These are phyloP conservation scores for Ptiloglossa arizonensis DNA, from an alignment of 1,140 invertebrate species.

Conservation along the genomic window DNA sequence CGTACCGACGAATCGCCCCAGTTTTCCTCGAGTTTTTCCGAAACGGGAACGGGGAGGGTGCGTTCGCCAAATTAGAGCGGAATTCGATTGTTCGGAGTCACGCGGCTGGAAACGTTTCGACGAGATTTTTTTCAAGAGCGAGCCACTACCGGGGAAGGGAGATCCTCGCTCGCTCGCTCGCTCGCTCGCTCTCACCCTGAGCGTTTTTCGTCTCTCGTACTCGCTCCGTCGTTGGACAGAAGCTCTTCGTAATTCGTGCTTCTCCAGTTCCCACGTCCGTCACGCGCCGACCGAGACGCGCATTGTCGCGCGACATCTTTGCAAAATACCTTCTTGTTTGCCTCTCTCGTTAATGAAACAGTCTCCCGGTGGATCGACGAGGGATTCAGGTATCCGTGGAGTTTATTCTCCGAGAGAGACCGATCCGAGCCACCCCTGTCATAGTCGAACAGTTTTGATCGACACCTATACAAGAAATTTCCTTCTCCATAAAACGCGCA, in stretches of 20 bases:
- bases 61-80: constrained; percentile 49
- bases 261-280: constrained; percentile 45
- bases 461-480: constrained; percentile 20
- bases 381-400: background rate
- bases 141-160: constrained; percentile 8
- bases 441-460: constrained; percentile 1
- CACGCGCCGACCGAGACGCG: background rate
- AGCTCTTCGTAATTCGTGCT: background rate
- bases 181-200: background rate
- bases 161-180: background rate
- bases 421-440: background rate
- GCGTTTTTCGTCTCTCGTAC: background rate
- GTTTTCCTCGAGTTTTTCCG: constrained; percentile 26
- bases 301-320: background rate
- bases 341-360: constrained; percentile 6
- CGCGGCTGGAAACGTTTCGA: constrained; percentile 45
- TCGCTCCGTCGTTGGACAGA: background rate
- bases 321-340: background rate
- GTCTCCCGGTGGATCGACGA: background rate
- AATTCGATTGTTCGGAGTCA: constrained; percentile 47
- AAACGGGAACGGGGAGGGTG: background rate
- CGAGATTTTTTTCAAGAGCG: constrained; percentile 44
- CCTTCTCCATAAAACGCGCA: constrained; percentile 8
- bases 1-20: constrained; percentile 10
- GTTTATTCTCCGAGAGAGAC: background rate